Evolutionary conservation across 92 coral and sea anemone species (phyloP).

Genomic region (Epizoanthus rinbou): DNA sequence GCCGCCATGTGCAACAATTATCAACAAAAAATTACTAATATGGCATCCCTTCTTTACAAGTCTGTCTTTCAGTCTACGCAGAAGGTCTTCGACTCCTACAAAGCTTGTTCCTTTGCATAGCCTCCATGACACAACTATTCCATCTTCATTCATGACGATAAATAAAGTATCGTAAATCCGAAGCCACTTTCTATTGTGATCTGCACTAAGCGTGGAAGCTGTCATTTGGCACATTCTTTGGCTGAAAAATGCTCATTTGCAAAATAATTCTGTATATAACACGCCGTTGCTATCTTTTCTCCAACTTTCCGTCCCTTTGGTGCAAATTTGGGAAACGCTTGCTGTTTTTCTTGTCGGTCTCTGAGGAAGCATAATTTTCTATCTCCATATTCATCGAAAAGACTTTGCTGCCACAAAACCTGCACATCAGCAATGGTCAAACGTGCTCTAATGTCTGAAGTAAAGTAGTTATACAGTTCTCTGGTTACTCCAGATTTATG

Average conservation of each 20-base stretch:
- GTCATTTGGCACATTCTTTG: conserved; percentile 55
- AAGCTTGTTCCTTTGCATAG: conserved; percentile 46
- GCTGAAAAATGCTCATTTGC: conserved; percentile 41
- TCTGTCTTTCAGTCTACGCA: neutral
- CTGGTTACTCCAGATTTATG: conserved; percentile 50
- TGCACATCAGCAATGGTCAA: conserved; percentile 59
- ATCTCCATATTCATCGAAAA: conserved; percentile 50
- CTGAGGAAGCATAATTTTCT: conserved; percentile 29
- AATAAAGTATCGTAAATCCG: conserved; percentile 50
- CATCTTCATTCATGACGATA: conserved; percentile 53
- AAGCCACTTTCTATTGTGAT: conserved; percentile 46
- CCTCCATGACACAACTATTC: conserved; percentile 32
- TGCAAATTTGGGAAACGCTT: conserved; percentile 37
- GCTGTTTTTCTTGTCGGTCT: neutral
- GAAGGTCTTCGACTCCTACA: neutral
- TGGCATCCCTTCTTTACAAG: neutral
- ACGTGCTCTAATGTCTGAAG: conserved; percentile 47
- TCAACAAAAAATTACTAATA: neutral
- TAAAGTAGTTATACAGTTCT: conserved; percentile 38
- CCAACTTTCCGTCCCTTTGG: conserved; percentile 43
- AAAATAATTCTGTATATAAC: conserved; percentile 47
- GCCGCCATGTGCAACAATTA: conserved; percentile 19
- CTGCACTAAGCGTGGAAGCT: conserved; percentile 49
- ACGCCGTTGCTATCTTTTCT: conserved; percentile 30
- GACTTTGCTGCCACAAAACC: conserved; percentile 53